Evolutionary conservation across 2,113 vertebrate species (phyloP).

Genomic region (Cyprinus carpio): DNA sequence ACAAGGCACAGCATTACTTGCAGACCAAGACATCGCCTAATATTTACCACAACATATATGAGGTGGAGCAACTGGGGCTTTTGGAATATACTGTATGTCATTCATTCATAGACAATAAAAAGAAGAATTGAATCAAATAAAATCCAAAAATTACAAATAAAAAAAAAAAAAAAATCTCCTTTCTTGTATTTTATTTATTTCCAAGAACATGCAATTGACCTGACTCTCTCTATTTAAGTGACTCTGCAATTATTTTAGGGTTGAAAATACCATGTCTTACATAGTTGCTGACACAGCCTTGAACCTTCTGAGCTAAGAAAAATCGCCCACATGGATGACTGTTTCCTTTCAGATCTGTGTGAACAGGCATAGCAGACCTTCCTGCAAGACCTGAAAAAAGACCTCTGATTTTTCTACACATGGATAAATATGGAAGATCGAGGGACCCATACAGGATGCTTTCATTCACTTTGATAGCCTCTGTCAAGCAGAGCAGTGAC

Average conservation of each 20-base stretch:
- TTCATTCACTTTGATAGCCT: constrained; percentile 42
- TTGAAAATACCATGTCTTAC: constrained; percentile 71
- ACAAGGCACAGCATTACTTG: constrained; percentile 23
- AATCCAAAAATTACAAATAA: too few species aligned
- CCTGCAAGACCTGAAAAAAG: constrained; percentile 42
- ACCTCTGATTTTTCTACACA: constrained; percentile 41
- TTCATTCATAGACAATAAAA: background rate
- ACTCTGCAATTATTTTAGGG: constrained; percentile 68
- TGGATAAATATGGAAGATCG: constrained; percentile 43
- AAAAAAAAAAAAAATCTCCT: background rate
- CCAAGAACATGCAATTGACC: constrained; percentile 42
- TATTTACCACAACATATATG: background rate
- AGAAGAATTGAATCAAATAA: background rate
- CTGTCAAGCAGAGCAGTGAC: constrained; percentile 40
- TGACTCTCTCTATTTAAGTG: constrained; percentile 42
- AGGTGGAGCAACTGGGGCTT: background rate
- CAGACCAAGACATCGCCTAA: constrained; percentile 12
- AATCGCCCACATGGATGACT: constrained; percentile 49
- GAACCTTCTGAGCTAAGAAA: constrained; percentile 62
- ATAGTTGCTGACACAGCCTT: constrained; percentile 70
- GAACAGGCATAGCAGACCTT: constrained; percentile 29
- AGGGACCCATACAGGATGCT: constrained; percentile 37
- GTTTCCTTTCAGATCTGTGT: constrained; percentile 47
- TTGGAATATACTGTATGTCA: background rate
- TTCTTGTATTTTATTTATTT: constrained; percentile 5